Conservation (phyloP, 2,797 vertebrate species). For the Uromys caudimaculatus region DNA sequence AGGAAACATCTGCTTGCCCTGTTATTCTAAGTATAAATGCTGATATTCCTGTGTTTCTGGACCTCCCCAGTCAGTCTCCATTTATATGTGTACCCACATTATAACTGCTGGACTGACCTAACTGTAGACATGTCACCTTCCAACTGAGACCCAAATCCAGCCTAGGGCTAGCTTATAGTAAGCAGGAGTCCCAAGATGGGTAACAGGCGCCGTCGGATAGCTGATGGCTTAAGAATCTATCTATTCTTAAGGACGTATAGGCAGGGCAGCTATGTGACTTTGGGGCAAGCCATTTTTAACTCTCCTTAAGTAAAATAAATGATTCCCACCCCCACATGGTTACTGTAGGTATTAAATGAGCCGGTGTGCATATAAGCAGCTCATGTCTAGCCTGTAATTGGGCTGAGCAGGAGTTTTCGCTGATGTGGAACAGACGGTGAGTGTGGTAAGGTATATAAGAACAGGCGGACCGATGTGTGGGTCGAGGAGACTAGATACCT, state of each 20-base stretch:
- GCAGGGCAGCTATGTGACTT: neutral
- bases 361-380: neutral
- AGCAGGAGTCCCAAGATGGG: neutral
- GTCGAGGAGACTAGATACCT: neutral
- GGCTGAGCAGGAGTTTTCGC: neutral
- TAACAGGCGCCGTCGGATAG: neutral
- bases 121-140: neutral
- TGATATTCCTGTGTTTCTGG: neutral
- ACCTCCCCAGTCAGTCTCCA: neutral
- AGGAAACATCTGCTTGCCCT: neutral
- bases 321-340: neutral
- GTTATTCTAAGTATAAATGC: neutral
- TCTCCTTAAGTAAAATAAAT: neutral
- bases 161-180: neutral
- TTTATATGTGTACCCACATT: neutral
- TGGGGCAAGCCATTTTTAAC: neutral
- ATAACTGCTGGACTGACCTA: neutral
- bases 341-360: no score
- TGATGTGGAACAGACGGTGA: neutral
- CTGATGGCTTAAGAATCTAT: neutral
- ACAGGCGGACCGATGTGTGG: accelerated
- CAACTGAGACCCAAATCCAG: neutral
- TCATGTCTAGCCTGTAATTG: neutral
- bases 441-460: no score
- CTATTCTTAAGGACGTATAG: neutral